Percentiles rank a stretch among this genome's conserved stretches.
phyloP scores from a whole-genome alignment of 2,888 invertebrate genomes.

The Pammene aurita region DNA sequence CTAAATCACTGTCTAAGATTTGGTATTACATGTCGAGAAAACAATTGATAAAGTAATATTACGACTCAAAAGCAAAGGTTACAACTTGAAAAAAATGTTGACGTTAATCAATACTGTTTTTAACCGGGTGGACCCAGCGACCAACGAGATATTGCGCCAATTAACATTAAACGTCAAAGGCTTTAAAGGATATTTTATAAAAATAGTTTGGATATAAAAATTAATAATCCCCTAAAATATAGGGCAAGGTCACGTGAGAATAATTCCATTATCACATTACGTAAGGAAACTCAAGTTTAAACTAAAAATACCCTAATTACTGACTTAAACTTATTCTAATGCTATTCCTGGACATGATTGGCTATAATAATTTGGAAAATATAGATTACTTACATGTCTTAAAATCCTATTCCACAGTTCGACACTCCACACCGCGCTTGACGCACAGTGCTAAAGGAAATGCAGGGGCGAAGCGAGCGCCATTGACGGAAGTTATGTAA shows the following conservation, averaged over 20 bases:
- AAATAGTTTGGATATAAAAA: neutral
- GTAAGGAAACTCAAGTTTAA: constrained; percentile 63
- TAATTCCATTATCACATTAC: constrained; percentile 74
- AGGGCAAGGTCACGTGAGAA: constrained; percentile 80
- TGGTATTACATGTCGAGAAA: neutral
- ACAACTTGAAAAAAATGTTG: neutral
- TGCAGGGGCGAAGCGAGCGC: constrained; percentile 63
- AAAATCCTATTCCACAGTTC: constrained; percentile 68
- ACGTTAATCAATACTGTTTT: constrained; percentile 34
- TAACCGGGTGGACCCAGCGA: constrained; percentile 27
- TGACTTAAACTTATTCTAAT: constrained; percentile 11
- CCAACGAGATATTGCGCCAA: constrained; percentile 16
- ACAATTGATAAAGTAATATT: neutral
- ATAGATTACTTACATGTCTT: constrained; percentile 74
- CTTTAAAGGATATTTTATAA: neutral
- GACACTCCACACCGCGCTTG: constrained; percentile 76
- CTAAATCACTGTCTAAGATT: neutral
- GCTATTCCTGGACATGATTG: neutral
- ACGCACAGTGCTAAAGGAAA: constrained; percentile 80
- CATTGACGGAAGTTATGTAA: constrained; percentile 73
- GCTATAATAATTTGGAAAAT: constrained; percentile 28
- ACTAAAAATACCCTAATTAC: constrained; percentile 7
- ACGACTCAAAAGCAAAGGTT: neutral
- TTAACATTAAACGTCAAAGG: neutral
- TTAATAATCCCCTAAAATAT: constrained; percentile 47